Evolutionary conservation across 2,113 vertebrate genomes (phyloP).

Genomic region (Athene cunicularia): DNA sequence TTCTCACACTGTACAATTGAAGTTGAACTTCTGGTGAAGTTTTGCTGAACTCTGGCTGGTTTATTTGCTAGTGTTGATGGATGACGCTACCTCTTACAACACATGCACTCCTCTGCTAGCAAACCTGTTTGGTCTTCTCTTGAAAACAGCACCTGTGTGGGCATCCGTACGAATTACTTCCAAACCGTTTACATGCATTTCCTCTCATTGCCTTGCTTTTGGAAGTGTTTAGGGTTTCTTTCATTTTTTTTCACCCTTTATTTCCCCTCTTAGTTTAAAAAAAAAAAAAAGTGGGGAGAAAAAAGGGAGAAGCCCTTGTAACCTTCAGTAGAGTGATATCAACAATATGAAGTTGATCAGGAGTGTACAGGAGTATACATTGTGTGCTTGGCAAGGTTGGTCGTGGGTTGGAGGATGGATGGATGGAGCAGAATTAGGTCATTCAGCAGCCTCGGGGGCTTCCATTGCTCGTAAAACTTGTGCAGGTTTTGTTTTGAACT

Average conservation of each 20-base stretch:
- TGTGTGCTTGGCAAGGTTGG: neutral
- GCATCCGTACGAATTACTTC: neutral
- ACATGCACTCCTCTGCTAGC: neutral
- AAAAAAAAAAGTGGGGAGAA: neutral
- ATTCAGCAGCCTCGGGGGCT: neutral
- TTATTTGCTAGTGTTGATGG: neutral
- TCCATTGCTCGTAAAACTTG: neutral
- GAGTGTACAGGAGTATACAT: neutral
- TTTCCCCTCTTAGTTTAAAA: neutral
- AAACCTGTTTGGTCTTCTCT: neutral
- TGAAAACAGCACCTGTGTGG: neutral
- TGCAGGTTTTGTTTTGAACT: neutral
- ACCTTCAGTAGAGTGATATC: constrained; percentile 3
- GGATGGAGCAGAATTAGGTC: neutral
- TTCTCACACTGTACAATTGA: neutral
- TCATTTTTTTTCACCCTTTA: neutral
- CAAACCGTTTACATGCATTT: neutral
- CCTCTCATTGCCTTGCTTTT: neutral
- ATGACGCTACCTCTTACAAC: neutral
- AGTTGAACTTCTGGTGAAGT: neutral
- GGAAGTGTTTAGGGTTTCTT: neutral
- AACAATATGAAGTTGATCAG: constrained; percentile 7
- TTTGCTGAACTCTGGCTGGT: neutral
- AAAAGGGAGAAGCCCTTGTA: neutral
- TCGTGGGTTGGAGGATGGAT: neutral